Evolutionary conservation across 2,797 vertebrate genomes (phyloP), one percentile per base, ranked within the genome.

Genomic region (Chloroceryle amazona): DNA sequence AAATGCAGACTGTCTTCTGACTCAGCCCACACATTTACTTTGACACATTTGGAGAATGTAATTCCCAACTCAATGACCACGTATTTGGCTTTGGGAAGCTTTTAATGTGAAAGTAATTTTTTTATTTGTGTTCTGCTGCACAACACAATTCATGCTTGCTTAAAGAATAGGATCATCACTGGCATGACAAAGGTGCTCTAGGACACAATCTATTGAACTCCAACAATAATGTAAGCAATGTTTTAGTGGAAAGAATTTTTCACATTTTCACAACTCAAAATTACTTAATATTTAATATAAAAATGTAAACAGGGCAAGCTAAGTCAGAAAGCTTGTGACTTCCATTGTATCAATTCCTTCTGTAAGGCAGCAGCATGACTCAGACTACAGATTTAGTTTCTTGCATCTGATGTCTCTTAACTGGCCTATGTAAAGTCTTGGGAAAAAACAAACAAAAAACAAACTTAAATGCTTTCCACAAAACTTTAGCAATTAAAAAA

Each of bases 301-400:
- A 86, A 85, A 42, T 1, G 13, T 35, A 65, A 91, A 68, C 14
- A 31, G 16, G 26, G 57, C 20, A 81, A 81, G 20, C 51, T 68
- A 57, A 86, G 23, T 89, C 70, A 86, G 66, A 87, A 81, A 94
- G 75, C 42, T 42, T 75, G 42, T 75, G 66, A 91, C 17, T 89
- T 75, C 19, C 25, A 46, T 8, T 54, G 13, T n/a, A 73, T 28
- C 46, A 75, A 51, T 75, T 75, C n/a, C 47, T 73, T 73, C 78
- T 73, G 29, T 80, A 86, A 86, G 23, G 54, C 73, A 86, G 23
- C 28, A 57, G 49, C 11, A 16, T 14, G 73, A 82, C 46, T 86
- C 44, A 19, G 26, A 52, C 9, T 75, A 81, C 19, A 80, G 42
- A 13, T 44, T 62, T 46, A 80, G 31, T 23, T 79, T 88, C 41